These are phyloP conservation scores for Xenus cinereus DNA, from an alignment of 2,113 vertebrate genomes.

Conservation along the genomic window DNA sequence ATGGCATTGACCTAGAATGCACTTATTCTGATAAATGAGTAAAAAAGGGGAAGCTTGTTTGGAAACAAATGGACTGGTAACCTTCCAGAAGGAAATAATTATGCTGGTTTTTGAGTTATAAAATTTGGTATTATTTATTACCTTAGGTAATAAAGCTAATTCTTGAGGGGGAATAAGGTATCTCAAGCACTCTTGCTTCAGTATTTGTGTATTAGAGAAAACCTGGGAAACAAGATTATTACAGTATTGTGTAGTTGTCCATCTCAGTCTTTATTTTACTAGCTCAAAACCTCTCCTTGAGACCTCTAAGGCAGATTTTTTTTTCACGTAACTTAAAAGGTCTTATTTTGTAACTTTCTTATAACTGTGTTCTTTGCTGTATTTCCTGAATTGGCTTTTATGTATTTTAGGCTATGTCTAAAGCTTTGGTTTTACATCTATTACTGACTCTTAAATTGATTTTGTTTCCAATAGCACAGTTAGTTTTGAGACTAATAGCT, in stretches of 20 bases:
- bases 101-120: not conserved
- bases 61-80: not conserved
- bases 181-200: not conserved
- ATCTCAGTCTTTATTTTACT: not conserved
- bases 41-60: not conserved
- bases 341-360: not conserved
- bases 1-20: not conserved
- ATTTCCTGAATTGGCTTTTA: not conserved
- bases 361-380: not conserved
- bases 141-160: not conserved
- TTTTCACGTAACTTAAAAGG: not conserved
- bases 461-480: not conserved
- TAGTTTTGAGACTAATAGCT: not conserved
- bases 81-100: not conserved
- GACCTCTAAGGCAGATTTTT: not conserved
- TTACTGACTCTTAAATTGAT: not conserved
- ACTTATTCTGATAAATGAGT: not conserved
- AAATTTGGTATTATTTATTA: not conserved
- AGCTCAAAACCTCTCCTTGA: not conserved
- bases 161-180: not conserved
- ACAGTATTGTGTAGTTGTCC: not conserved
- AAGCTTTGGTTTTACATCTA: not conserved
- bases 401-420: not conserved
- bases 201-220: not conserved
- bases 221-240: not conserved